Base-by-base conservation (phyloP, 2,888 invertebrate species). In the Saturnia pavonia region DNA sequence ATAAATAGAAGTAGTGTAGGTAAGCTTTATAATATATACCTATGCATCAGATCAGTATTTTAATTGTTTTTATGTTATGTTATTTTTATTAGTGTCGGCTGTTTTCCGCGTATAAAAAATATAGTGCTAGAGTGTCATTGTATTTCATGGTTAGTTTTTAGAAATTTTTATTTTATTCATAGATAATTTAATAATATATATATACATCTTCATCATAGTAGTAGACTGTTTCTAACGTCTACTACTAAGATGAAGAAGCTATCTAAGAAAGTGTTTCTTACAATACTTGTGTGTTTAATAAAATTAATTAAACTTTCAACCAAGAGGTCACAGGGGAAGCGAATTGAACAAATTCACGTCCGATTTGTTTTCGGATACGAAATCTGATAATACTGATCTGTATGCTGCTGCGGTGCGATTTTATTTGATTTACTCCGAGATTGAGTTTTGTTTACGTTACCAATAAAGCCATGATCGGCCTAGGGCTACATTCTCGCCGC, bases 391-490 rank as follows among this genome's bases (percentile, higher is more conserved):
- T 67, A 68, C 51, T 72, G 71, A 71, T 72, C 67, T 67, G 83
- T 85, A 88, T 87, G 86, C 86, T 74, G 73, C 76, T 69, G 77
- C 74, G 75, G 81, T 82, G 77, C 80, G 78, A 80, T 75, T 72
- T 87, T 86, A 92, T 92, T 92, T 87, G 88, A 91, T 92, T 91
- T 89, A 79, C 76, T 77, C 75, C 71, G 77, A 86, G 90, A 90
- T 91, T 87, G 84, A 88, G 90, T 89, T 92, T 77, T 91, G 88
- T 92, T 93, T 91, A 85, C 86, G 81, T 88, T 91, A 86, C 80
- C 90, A 92, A 93, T 93, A 89, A 91, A 85, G 80, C 80, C 71
- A 70, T 74, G 74, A 74, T 74, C 76, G 75, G 75, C 81, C 79
- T 78, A 77, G 77, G 80, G 84, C 82, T 79, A 75, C 74, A 40